Base-by-base conservation (phyloP, 2,888 invertebrate species). In the Sesia apiformis region DNA sequence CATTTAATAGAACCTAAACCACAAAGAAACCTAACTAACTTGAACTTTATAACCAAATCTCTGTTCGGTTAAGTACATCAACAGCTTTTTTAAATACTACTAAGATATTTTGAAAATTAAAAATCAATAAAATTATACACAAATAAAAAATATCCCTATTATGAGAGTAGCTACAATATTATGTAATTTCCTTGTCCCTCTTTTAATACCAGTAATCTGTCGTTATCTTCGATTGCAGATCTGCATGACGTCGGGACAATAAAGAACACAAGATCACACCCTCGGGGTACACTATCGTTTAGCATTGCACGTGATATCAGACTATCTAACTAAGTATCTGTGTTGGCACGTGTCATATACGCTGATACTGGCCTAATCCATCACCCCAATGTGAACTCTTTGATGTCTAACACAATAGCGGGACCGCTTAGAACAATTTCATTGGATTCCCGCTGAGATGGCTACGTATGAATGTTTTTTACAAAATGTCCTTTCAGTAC, bases 281-380 rank as follows among this genome's bases (percentile, higher is more conserved):
- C 76, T 55, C 53, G 70, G 72, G 74, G 67, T 55, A 65, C 64
- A 69, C 72, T 71, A 75, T 73, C 73, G 75, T 76, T 77, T 46
- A 46, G 67, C 63, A 63, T 66, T 63, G 62, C 63, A 64, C 50
- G 55, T 62, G 60, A 69, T 72, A 70, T 63, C 57, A 61, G 58
- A 23, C 23, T 23, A 23, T 23, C 23, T 23, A 23, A 23, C 23
- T 1, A 46, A 61, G 55, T 57, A 83, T 84, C 84, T 78, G 55
- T 55, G 56, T 52, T 59, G 74, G 65, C 83, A 82, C 86, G 85
- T 84, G 86, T 63, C 79, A 51, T 57, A 62, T 56, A 65, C 69
- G 66, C 70, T 72, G 81, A 83, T 81, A 81, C 72, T 60, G 65
- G 72, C 65, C 70, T 80, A 82, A 84, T 85, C 83, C 78, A 78